Evolutionary conservation across 2,888 invertebrate species (phyloP).

Genomic region (Lumbricus terrestris): DNA sequence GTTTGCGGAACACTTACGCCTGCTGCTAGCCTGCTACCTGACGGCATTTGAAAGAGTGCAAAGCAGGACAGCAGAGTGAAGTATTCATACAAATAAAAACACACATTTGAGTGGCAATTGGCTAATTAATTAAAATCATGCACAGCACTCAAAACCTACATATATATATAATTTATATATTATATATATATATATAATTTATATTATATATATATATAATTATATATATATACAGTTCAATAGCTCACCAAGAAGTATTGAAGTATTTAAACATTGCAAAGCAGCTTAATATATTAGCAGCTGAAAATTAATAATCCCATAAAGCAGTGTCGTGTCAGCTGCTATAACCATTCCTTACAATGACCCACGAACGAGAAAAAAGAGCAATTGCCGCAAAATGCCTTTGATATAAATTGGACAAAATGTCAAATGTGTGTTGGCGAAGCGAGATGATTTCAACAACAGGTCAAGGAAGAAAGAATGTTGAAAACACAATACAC

Average conservation of each 20-base stretch:
- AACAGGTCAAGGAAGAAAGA: not conserved
- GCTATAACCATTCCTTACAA: not conserved
- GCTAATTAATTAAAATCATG: not conserved
- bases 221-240: too few species aligned
- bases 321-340: not conserved
- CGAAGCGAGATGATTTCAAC: not conserved
- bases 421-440: not conserved
- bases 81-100: not conserved
- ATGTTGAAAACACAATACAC: not conserved
- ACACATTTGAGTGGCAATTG: not conserved
- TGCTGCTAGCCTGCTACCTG: not conserved
- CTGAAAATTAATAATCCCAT: not conserved
- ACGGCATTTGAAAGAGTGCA: not conserved
- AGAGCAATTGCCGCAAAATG: too few species aligned
- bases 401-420: not conserved
- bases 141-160: too few species aligned
- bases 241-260: too few species aligned
- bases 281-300: not conserved
- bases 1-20: not conserved
- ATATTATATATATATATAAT: too few species aligned
- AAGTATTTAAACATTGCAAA: not conserved
- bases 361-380: not conserved
- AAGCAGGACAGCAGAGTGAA: not conserved
- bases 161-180: too few species aligned
- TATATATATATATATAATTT: too few species aligned